A percentile compares a stretch with the other conserved stretches of the same genome.
phyloP scores from a whole-genome alignment of 2,113 vertebrate genomes.

The Syngnathoides biaculeatus region DNA sequence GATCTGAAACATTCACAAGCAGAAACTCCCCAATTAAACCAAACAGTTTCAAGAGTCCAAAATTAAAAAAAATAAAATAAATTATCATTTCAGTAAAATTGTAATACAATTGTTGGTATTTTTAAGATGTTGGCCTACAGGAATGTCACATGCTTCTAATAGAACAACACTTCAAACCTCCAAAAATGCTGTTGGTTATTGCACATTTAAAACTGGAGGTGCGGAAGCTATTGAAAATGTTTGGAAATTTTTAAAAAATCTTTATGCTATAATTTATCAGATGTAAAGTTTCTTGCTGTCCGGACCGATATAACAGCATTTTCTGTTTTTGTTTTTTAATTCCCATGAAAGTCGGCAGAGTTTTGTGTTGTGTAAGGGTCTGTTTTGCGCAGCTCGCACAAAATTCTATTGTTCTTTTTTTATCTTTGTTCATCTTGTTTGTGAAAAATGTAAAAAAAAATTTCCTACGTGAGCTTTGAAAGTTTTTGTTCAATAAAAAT shows the following conservation, averaged over 20 bases:
- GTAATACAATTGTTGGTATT: too few relatives aligned
- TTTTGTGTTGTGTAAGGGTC: neutral
- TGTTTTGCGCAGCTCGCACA: neutral
- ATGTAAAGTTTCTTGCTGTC: neutral
- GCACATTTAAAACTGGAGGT: neutral
- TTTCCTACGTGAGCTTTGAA: slow-evolving; percentile 67
- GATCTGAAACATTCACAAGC: too few relatives aligned
- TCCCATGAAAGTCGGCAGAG: neutral
- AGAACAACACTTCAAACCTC: too few relatives aligned
- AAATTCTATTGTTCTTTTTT: neutral
- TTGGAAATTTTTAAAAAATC: neutral
- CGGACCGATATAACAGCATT: neutral
- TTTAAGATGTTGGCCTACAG: too few relatives aligned
- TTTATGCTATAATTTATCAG: neutral
- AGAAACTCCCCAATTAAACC: too few relatives aligned
- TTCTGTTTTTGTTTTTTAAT: neutral
- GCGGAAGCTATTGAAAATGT: neutral
- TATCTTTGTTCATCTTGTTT: slow-evolving; percentile 49
- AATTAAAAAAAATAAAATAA: too few relatives aligned
- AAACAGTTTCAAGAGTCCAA: too few relatives aligned
- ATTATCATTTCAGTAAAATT: too few relatives aligned
- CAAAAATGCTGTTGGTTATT: too few relatives aligned
- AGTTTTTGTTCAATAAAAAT: slow-evolving; percentile 69
- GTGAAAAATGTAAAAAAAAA: slow-evolving; percentile 61
- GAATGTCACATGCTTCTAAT: too few relatives aligned